A percentile compares a stretch with the other conserved stretches of the same genome.
phyloP scores from a whole-genome alignment of 2,888 invertebrate genomes.

The Prosopocoilus inquinatus region DNA sequence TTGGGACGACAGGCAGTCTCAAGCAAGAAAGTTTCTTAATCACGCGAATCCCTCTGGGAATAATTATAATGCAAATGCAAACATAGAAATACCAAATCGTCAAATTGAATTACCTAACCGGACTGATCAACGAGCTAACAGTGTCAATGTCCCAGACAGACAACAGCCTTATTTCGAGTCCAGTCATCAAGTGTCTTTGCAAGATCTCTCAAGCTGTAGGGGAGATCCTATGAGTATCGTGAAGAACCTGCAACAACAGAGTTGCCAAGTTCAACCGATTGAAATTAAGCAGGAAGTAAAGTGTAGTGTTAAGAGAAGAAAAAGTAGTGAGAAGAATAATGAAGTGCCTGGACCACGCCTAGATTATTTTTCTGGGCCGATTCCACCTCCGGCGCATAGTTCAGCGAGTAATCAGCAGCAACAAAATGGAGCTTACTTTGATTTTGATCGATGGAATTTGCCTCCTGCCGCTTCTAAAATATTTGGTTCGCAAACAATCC shows the following conservation, averaged over 20 bases:
- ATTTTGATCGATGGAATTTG: conserved; percentile 79
- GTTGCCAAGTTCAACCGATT: conserved; percentile 38
- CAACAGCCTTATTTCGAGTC: conserved; percentile 68
- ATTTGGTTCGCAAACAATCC: conserved; percentile 56
- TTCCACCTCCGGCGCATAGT: conserved; percentile 73
- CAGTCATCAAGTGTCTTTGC: conserved; percentile 60
- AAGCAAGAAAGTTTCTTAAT: conserved; percentile 55
- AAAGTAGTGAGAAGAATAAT: conserved; percentile 61
- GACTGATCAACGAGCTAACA: conserved; percentile 47
- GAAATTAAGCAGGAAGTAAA: conserved; percentile 48
- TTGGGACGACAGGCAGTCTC: conserved; percentile 58
- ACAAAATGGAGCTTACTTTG: conserved; percentile 72
- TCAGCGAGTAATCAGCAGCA: conserved; percentile 50
- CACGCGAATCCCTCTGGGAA: conserved; percentile 46
- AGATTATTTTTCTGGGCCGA: conserved; percentile 54
- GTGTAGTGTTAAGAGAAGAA: conserved; percentile 51
- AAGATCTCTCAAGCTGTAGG: conserved; percentile 71
- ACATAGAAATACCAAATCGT: conserved; percentile 39
- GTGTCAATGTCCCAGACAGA: conserved; percentile 54
- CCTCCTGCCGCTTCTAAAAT: conserved; percentile 69
- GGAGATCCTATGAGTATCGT: conserved; percentile 77
- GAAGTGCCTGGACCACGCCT: conserved; percentile 56
- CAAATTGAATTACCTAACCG: conserved; percentile 33
- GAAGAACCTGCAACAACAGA: conserved; percentile 59
- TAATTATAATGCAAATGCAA: conserved; percentile 46